Evolutionary conservation across 92 coral and sea anemone species (phyloP), one percentile per base, ranked within the genome.

Genomic region (Blastomussa wellsi): DNA sequence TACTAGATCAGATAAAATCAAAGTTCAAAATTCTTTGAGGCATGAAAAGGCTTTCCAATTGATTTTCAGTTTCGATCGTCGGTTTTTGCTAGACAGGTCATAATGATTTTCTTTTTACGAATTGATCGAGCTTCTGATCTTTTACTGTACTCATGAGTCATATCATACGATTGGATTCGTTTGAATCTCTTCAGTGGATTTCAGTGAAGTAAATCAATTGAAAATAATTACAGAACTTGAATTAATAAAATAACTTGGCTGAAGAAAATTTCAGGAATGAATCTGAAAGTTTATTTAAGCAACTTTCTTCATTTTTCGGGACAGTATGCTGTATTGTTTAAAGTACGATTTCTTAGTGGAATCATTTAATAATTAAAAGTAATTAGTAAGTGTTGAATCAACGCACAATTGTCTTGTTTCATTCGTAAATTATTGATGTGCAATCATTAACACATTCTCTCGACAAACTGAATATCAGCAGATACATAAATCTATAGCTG

Each of bases 331-430:
- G 39, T 32, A 8, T 33, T 15, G 10, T 44, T 32, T 55, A 7
- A 32, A 42, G 29, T 15, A 28, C 68, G 44, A 44, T 47, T 66
- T 42, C 66, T 62, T 65, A 7, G 10, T 47, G 13, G 82, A 19
- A n/a, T n/a, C n/a, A n/a, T n/a, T n/a, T n/a, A n/a, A n/a, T n/a
- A n/a, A n/a, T n/a, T n/a, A n/a, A n/a, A 78, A 57, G 62, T 33
- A 35, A 38, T 57, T 37, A 78, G 41, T 44, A 39, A 59, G 51
- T 60, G 82, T 37, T 22, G 72, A 78, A 57, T 78, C 82, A 78
- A 78, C 60, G 60, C 55, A 6, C 4, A 13, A 10, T 31, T 16
- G 3, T 26, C 28, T 35, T 26, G 12, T 5, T 24, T 57, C 51
- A 57, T 22, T 60, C 24, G 82, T 59, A 33, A 57, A 7, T n/a